A percentile compares a stretch with the other conserved stretches of the same genome.
Conservation (phyloP, 1,140 invertebrate genomes). For the Euborellia annulipes region DNA sequence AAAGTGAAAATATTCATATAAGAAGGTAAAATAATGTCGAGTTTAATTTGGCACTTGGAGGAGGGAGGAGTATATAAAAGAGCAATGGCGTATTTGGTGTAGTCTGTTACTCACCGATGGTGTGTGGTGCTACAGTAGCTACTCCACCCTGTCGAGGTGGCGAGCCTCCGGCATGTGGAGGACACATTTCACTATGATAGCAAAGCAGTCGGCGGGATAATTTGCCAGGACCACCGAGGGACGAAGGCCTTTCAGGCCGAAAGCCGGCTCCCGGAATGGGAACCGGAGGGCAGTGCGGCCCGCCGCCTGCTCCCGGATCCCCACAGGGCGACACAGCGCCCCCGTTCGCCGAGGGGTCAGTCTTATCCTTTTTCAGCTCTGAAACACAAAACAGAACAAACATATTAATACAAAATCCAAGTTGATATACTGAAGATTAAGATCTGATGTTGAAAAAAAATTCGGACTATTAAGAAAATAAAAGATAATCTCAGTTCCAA, state of each 20-base stretch:
- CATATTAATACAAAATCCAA: neutral
- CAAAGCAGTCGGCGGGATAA: conserved; percentile 49
- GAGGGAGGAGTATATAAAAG: too few species aligned
- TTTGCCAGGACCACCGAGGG: conserved; percentile 48
- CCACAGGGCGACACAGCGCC: conserved; percentile 37
- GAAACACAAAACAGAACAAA: conserved; percentile 36
- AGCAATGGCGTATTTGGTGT: too few species aligned
- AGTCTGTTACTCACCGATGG: too few species aligned
- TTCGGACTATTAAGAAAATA: too few species aligned
- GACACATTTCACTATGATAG: conserved; percentile 55
- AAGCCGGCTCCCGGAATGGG: conserved; percentile 22
- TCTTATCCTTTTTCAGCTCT: conserved; percentile 83
- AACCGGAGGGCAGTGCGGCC: conserved; percentile 9
- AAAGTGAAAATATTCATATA: too few species aligned
- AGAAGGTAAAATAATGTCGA: too few species aligned
- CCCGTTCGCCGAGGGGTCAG: conserved; percentile 52
- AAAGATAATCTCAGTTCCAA: too few species aligned
- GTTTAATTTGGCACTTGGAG: too few species aligned
- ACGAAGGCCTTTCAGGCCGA: conserved; percentile 54
- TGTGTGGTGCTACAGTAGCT: too few species aligned
- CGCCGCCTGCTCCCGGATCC: conserved; percentile 26
- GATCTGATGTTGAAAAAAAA: too few species aligned
- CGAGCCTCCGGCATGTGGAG: conserved; percentile 9
- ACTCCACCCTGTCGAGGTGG: conserved; percentile 2
- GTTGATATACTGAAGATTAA: neutral